Base-by-base conservation (phyloP, 1,140 invertebrate species). In the Neuroterus valhalla region DNA sequence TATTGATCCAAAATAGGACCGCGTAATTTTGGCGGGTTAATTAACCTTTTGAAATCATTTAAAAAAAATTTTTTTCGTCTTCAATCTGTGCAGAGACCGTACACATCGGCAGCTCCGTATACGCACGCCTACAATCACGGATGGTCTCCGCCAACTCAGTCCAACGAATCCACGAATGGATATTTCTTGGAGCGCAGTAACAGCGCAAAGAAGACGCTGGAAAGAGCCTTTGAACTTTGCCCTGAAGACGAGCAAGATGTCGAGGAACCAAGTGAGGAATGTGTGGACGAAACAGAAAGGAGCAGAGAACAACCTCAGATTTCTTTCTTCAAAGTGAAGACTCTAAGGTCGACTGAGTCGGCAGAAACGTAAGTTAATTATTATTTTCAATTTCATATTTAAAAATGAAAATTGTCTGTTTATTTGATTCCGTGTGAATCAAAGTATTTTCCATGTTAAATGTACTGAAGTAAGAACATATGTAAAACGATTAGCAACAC, bases 171-270 rank as follows among this genome's bases (percentile, higher is more conserved):
- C 17, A 96, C 96, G 10, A 98, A 97, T 88, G 97, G 97, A 67
- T 99, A 98, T 85, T 98, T 97, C 90, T 89, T 99, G 50, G 97
- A 99, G 87, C 92, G 98, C 70, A 98, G 97, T 70, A 96, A 96
- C 81, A 98, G 96, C 79, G 98, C 98, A 0, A 93, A 96, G 70
- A 95, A 97, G 84, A 98, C 96, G 0, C 91, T 98, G 46, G 95
- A 97, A 77, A 93, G 94, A 85, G 96, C 96, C 2, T 93, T 93
- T 70, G 95, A 96, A 85, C 89, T 97, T 2, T 95, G 95, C 83
- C 95, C 95, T 5, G 95, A 96, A 79, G 94, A 95, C 80, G 95
- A 95, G 86, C 89, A 81, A 5, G 87, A 89, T 66, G 74, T 85
- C 3, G 87, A 89, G 43, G 87, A 89, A 5, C 76, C 74, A 1